Evolutionary conservation across 1,140 invertebrate species (phyloP).

Genomic region (Paraescarpia echinospica): DNA sequence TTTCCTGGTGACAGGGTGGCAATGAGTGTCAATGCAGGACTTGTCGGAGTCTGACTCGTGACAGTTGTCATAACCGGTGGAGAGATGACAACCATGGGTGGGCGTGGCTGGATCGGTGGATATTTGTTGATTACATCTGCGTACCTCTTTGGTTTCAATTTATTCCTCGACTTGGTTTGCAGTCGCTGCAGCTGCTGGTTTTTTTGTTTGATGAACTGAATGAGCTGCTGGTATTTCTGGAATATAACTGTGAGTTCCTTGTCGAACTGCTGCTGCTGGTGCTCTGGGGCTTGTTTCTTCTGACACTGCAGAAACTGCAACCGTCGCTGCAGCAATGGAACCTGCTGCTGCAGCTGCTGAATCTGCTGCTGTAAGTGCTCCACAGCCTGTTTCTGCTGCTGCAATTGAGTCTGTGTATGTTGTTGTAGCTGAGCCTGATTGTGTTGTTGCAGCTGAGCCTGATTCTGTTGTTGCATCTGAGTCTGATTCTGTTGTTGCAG

Average conservation of each 20-base stretch:
- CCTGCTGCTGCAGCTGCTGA: background rate
- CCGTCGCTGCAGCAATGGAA: background rate
- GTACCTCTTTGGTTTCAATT: background rate
- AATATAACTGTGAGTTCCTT: no score
- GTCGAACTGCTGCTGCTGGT: no score
- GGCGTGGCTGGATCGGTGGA: background rate
- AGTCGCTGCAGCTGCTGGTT: background rate
- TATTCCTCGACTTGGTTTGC: background rate
- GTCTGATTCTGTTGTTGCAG: background rate
- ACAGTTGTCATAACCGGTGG: no score
- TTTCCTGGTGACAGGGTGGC: background rate
- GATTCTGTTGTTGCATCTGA: background rate
- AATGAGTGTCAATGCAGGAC: background rate
- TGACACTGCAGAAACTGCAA: no score
- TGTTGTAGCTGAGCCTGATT: background rate
- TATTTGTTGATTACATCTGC: background rate
- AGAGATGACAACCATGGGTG: background rate
- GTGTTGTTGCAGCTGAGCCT: background rate
- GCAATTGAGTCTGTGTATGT: background rate
- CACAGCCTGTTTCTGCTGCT: background rate
- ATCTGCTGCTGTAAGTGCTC: background rate
- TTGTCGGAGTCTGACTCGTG: background rate
- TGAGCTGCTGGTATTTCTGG: background rate
- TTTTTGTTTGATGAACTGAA: no score
- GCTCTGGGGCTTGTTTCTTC: no score